Base-by-base conservation (phyloP, 2,888 invertebrate genomes). In the Morpho deidamia region DNA sequence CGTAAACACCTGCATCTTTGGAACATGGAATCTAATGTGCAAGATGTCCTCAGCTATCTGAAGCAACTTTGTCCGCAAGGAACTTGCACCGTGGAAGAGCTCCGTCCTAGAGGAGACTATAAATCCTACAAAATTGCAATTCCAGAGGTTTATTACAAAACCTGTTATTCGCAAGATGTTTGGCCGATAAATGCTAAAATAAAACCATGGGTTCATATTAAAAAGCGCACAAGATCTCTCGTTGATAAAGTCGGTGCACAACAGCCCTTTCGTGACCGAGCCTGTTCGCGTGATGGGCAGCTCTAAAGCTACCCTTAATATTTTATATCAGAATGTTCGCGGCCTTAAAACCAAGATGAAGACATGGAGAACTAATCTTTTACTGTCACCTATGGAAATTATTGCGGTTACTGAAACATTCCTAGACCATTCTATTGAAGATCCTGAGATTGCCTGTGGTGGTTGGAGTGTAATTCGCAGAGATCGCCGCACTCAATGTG, bases 21-120 rank as follows among this genome's bases (percentile, higher is more conserved):
- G 64, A 67, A 65, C n/a, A 65, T 67, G 67, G 61, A 40, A 7
- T 67, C 65, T 0, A 33, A 32, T 7, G 48, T 49, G 2, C 56
- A 58, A 7, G 65, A 65, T 0, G 32, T 64, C 1, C 44, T 37
- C 0, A 23, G 39, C 5, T 62, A 67, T 35, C 44, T 66, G 0
- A 38, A 35, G 0, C 34, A 58, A 10, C 39, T 63, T 0, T 63
- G 57, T 40, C 51, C 59, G 7, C 39, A 12, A 0, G 58, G 39
- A 2, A 38, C 56, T 0, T 65, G 61, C 23, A 62, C 56, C 0
- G 61, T 68, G 0, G 56, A 40, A 40, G 40, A 40, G 8, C 11
- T 40, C 1, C 7, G 5, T 11, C 40, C 40, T 40, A 42, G 23
- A 42, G 42, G 42, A 34, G 8, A 34, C 8, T 14, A 39, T 7